Evolutionary conservation across 1,140 invertebrate genomes (phyloP), one percentile per base, ranked within the genome.

Genomic region (Plutomurus gul): DNA sequence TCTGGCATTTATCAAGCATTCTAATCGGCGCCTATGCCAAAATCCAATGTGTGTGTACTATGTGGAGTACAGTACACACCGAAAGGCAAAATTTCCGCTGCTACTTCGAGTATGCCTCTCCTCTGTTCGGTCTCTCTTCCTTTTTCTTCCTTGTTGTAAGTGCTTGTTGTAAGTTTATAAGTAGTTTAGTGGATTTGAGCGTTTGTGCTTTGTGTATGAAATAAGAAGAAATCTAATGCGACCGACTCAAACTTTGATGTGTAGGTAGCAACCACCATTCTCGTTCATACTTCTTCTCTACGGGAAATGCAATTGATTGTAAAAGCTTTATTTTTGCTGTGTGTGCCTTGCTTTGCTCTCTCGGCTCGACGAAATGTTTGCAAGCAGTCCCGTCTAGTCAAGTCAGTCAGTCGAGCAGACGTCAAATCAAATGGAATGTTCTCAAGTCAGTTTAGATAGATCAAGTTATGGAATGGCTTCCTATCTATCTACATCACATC

Each of bases 1-100:
- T 79, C 77, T 79, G 77, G 77, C 37, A 79, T 79, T 79, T 79
- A 79, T 79, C 77, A 79, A 51, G 43, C 47, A 43, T 79, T 75
- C 47, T 74, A 65, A 79, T 79, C 77, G 77, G 77, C 77, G 77
- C 77, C 77, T 73, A 78, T 78, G 76, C 65, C 76, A 73, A 78
- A 78, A 78, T 73, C 49, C 46, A n/a, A n/a, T n/a, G n/a, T n/a
- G n/a, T n/a, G n/a, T n/a, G n/a, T n/a, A n/a, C n/a, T n/a, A n/a
- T 70, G 36, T 39, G 51, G 56, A 65, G 56, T 71, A 73, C 71
- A 73, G 4, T 37, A 46, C 13, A 77, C 37, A 39, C 75, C 75
- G 22, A 71, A 37, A 77, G 70, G 37, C 25, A 70, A 37, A 77
- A 77, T 77, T 71, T 77, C 75, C 46, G 13, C 70, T 39, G 20